Evolutionary conservation across 2,888 invertebrate species (phyloP).

Genomic region (Smittia sp.): DNA sequence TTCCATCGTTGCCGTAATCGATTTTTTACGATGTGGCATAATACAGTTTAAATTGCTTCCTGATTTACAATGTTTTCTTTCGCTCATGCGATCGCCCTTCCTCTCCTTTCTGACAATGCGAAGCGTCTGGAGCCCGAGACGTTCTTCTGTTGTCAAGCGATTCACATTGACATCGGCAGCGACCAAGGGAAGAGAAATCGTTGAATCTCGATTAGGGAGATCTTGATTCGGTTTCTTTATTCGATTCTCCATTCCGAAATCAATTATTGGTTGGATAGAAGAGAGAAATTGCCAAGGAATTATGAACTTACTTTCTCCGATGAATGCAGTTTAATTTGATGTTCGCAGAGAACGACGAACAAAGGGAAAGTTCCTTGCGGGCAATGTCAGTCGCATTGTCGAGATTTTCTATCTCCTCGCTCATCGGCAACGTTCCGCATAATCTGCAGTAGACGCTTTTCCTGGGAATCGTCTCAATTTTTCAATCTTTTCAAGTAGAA

Average conservation of each 20-base stretch:
- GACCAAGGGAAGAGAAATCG: not conserved
- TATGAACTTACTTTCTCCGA: not conserved
- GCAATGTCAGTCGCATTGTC: conserved; percentile 17
- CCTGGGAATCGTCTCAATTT: not conserved
- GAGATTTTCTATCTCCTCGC: not conserved
- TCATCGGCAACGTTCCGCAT: not conserved
- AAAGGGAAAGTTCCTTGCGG: not conserved
- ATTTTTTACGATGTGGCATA: conserved; percentile 24
- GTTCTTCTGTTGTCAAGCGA: not conserved
- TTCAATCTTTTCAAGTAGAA: not conserved
- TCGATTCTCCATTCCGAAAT: not conserved
- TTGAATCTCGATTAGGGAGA: conserved; percentile 13
- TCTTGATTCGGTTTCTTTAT: not conserved
- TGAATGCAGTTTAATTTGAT: conserved; percentile 24
- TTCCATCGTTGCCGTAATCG: conserved; percentile 22
- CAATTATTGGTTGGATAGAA: not conserved
- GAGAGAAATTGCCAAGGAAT: not conserved
- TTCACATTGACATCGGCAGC: not conserved
- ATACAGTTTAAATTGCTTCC: conserved; percentile 29
- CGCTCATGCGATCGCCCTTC: not conserved
- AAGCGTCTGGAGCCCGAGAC: not conserved
- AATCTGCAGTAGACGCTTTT: not conserved
- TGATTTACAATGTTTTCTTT: conserved; percentile 27
- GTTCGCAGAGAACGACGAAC: not conserved
- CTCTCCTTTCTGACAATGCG: not conserved